phyloP scores from a whole-genome alignment of 1,140 invertebrate genomes.

The Drosophila auraria region DNA sequence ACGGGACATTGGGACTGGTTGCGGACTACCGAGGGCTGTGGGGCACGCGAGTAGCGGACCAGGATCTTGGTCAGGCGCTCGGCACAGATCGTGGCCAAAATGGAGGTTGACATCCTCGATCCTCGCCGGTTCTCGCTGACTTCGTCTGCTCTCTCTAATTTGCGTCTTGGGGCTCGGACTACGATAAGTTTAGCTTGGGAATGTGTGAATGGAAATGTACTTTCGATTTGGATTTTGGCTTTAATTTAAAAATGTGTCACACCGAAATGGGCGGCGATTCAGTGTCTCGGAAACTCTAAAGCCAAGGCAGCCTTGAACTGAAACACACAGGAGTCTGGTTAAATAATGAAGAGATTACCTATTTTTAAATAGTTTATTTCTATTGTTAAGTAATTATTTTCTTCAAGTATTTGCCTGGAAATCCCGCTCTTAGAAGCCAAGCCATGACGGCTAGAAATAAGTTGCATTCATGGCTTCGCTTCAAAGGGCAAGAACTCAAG shows the following conservation, averaged over 20 bases:
- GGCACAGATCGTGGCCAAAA: constrained; percentile 69
- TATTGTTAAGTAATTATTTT: not conserved
- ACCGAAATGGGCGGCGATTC: not conserved
- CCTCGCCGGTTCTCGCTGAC: not conserved
- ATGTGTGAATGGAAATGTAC: constrained; percentile 37
- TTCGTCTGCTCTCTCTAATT: constrained; percentile 8
- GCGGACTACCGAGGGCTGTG: constrained; percentile 2
- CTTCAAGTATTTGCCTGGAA: too few relatives aligned
- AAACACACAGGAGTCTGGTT: too few relatives aligned
- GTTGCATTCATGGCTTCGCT: not conserved
- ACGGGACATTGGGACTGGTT: constrained; percentile 4
- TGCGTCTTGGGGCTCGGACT: not conserved
- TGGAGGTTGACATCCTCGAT: constrained; percentile 49
- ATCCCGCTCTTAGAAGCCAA: not conserved
- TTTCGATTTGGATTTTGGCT: constrained; percentile 34
- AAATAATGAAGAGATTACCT: too few relatives aligned
- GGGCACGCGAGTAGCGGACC: constrained; percentile 39
- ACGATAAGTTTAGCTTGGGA: not conserved
- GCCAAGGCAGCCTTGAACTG: not conserved
- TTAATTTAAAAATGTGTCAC: constrained; percentile 33
- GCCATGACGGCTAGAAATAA: not conserved
- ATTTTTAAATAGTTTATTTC: not conserved
- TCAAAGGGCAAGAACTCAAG: not conserved
- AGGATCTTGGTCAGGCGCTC: constrained; percentile 67
- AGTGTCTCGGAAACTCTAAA: not conserved